A percentile compares a stretch with the other conserved stretches of the same genome.
phyloP scores from a whole-genome alignment of 2,888 invertebrate species.

The Syrista parreyssii region DNA sequence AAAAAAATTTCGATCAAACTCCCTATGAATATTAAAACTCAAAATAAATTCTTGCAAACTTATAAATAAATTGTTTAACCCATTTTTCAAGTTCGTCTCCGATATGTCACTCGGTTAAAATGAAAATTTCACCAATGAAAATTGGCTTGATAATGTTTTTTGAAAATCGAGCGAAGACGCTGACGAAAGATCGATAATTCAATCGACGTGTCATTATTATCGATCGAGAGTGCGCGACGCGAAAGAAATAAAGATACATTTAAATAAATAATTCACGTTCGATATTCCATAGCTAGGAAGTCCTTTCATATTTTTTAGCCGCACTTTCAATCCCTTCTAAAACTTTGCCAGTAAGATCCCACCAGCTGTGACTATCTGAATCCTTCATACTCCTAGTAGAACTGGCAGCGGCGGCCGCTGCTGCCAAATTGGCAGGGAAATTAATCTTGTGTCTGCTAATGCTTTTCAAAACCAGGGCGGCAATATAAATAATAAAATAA shows the following conservation, averaged over 20 bases:
- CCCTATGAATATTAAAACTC: background rate
- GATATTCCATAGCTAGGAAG: background rate
- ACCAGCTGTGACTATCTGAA: slow-evolving; percentile 39
- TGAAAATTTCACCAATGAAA: background rate
- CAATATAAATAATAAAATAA: slow-evolving; percentile 74
- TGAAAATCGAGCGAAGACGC: background rate
- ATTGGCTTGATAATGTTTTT: background rate
- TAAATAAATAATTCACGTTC: background rate
- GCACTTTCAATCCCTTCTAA: slow-evolving; percentile 41
- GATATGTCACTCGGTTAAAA: background rate
- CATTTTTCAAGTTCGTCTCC: background rate
- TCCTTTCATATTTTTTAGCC: slow-evolving; percentile 15
- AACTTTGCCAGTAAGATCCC: slow-evolving; percentile 41
- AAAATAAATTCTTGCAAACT: background rate
- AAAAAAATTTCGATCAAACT: background rate
- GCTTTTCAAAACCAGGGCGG: slow-evolving; percentile 78
- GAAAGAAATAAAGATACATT: background rate
- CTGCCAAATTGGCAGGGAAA: slow-evolving; percentile 59
- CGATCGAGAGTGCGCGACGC: background rate
- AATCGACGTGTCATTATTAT: background rate
- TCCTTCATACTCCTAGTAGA: slow-evolving; percentile 30
- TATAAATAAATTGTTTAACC: background rate
- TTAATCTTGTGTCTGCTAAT: slow-evolving; percentile 78
- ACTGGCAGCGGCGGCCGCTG: slow-evolving; percentile 36
- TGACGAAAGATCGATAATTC: background rate